Percentiles rank a stretch among this genome's conserved stretches.
Evolutionary conservation across 2,888 invertebrate genomes (phyloP).

Genomic region (Caenorhabditis sp.): DNA sequence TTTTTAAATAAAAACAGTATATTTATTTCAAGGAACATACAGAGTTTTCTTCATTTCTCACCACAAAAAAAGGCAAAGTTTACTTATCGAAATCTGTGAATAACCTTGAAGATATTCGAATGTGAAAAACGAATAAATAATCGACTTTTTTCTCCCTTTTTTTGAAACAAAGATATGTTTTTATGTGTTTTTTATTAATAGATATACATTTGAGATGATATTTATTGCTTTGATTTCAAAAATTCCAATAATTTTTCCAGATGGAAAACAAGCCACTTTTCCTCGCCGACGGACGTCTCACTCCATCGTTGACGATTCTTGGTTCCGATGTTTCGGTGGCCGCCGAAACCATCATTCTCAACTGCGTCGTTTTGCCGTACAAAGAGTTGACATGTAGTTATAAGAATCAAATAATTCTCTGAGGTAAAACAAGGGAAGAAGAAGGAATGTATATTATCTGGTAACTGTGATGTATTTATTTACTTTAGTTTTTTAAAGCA

Average conservation of each 20-base stretch:
- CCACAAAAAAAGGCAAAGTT: neutral
- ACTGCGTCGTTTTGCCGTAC: slow-evolving; percentile 95
- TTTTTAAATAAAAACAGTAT: no score
- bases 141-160: neutral
- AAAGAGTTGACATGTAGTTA: slow-evolving; percentile 92
- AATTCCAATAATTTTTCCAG: neutral
- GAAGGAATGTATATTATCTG: neutral
- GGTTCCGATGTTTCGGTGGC: slow-evolving; percentile 76
- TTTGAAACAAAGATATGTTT: neutral
- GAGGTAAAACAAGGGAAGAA: slow-evolving; percentile 60
- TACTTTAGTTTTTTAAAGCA: no score
- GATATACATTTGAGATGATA: neutral
- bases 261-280: slow-evolving; percentile 90
- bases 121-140: neutral
- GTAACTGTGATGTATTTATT: neutral
- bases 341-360: slow-evolving; percentile 82
- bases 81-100: neutral
- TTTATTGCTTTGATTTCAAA: neutral
- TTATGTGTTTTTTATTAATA: neutral
- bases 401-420: slow-evolving; percentile 97
- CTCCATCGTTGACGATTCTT: slow-evolving; percentile 95
- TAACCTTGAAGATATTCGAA: neutral
- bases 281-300: slow-evolving; percentile 86
- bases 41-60: no score
- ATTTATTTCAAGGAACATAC: no score